Evolutionary conservation across 2,888 invertebrate species (phyloP).

Genomic region (Pseudoips prasinana): DNA sequence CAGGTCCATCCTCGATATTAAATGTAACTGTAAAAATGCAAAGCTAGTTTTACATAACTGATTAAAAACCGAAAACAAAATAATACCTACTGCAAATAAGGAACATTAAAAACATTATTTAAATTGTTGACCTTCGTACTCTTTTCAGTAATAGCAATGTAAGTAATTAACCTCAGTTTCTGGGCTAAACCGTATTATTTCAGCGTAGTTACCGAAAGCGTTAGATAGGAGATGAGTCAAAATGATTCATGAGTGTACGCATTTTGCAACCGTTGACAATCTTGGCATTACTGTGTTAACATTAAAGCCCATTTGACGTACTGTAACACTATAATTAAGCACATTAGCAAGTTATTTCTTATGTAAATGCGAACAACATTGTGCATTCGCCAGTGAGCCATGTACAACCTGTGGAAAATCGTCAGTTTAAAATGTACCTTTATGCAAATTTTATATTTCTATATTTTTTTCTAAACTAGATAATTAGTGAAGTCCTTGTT

Average conservation of each 20-base stretch:
- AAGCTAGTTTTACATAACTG: too few species aligned
- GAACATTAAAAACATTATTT: too few species aligned
- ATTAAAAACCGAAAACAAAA: too few species aligned
- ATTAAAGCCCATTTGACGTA: conserved; percentile 49
- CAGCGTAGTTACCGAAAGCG: too few species aligned
- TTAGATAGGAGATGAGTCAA: conserved; percentile 26
- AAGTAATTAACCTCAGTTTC: too few species aligned
- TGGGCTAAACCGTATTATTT: too few species aligned
- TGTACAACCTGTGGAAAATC: conserved; percentile 70
- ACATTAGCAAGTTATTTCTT: conserved; percentile 58
- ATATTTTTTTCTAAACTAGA: conserved; percentile 8
- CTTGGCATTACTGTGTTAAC: conserved; percentile 54
- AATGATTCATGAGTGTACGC: conserved; percentile 40
- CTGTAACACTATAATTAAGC: conserved; percentile 52
- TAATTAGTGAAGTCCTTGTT: conserved; percentile 46
- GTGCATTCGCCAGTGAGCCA: conserved; percentile 37
- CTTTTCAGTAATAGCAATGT: too few species aligned
- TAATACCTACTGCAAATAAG: too few species aligned
- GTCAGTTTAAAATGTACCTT: conserved; percentile 57
- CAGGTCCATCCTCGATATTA: too few species aligned
- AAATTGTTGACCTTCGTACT: too few species aligned
- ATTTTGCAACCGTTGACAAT: conserved; percentile 34
- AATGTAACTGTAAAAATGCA: too few species aligned
- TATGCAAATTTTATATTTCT: conserved; percentile 12
- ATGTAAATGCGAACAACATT: conserved; percentile 45